A percentile compares a stretch with the other conserved stretches of the same genome.
Evolutionary conservation across 2,113 vertebrate species (phyloP).

Genomic region (Centropus unirufus): DNA sequence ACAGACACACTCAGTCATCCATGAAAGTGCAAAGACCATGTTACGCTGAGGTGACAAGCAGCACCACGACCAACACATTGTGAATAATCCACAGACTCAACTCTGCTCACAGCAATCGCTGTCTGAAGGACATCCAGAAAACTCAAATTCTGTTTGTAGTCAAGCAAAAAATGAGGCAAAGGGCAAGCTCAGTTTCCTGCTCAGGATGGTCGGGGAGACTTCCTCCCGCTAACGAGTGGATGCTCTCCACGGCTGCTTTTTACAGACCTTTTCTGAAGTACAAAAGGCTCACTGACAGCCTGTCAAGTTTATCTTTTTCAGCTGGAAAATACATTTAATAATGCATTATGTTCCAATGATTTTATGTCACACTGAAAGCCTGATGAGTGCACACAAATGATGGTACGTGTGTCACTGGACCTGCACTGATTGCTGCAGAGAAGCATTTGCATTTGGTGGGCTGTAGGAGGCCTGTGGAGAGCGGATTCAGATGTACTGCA

Average conservation of each 20-base stretch:
- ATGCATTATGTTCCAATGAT: slow-evolving; percentile 77
- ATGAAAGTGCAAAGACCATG: not conserved
- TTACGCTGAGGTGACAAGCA: not conserved
- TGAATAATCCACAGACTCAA: not conserved
- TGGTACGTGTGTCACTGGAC: not conserved
- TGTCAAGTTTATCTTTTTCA: slow-evolving; percentile 51
- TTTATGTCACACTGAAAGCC: slow-evolving; percentile 73
- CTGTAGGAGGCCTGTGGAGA: not conserved
- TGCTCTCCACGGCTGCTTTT: not conserved
- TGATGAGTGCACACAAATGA: slow-evolving; percentile 67
- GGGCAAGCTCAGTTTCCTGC: not conserved
- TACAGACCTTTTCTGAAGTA: slow-evolving; percentile 30
- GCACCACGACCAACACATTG: not conserved
- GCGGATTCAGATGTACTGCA: not conserved
- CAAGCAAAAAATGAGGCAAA: not conserved
- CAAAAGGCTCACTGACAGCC: slow-evolving; percentile 61
- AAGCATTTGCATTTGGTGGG: not conserved
- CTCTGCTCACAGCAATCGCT: not conserved
- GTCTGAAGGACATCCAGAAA: not conserved
- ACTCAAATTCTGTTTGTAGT: not conserved
- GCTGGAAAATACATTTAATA: slow-evolving; percentile 77
- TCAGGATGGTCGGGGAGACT: not conserved
- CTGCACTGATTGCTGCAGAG: not conserved
- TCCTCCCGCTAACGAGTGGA: not conserved
- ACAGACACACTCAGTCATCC: not conserved